These are phyloP conservation scores for Cnemophilus loriae DNA, from an alignment of 2,113 vertebrate genomes.

Conservation along the genomic window DNA sequence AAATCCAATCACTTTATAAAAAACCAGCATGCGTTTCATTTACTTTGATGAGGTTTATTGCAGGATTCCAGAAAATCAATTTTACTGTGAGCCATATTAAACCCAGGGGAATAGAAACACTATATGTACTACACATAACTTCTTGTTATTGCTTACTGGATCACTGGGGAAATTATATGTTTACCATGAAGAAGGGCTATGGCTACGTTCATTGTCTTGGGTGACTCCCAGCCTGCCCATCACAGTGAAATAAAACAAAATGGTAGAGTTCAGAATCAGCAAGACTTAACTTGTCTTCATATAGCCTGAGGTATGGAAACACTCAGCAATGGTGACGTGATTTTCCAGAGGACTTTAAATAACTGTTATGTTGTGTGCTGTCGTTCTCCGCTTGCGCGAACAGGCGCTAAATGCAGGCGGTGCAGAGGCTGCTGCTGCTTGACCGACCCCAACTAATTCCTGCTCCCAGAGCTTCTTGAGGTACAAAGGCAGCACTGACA, in stretches of 20 bases:
- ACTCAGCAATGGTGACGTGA: neutral
- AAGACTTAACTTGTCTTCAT: constrained; percentile 31
- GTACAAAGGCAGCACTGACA: neutral
- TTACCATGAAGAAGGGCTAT: constrained; percentile 72
- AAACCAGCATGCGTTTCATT: constrained; percentile 73
- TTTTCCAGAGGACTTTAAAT: constrained; percentile 45
- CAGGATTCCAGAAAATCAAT: constrained; percentile 79
- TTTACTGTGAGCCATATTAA: constrained; percentile 77
- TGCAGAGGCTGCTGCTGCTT: neutral
- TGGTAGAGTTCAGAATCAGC: constrained; percentile 29
- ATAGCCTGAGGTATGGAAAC: constrained; percentile 22
- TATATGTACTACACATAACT: constrained; percentile 73
- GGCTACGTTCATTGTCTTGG: constrained; percentile 64
- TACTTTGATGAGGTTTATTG: constrained; percentile 78
- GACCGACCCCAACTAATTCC: neutral
- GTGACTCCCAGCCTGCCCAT: constrained; percentile 63
- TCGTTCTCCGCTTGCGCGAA: neutral
- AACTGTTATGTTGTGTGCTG: neutral
- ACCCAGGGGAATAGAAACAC: constrained; percentile 71
- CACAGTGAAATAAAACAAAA: constrained; percentile 65
- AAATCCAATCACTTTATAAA: constrained; percentile 75
- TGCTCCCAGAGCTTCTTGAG: neutral
- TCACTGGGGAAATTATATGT: constrained; percentile 77
- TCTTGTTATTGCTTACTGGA: constrained; percentile 77
- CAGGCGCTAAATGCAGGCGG: neutral